Conservation (phyloP, 2,888 invertebrate species). For the Drosophila putrida region DNA sequence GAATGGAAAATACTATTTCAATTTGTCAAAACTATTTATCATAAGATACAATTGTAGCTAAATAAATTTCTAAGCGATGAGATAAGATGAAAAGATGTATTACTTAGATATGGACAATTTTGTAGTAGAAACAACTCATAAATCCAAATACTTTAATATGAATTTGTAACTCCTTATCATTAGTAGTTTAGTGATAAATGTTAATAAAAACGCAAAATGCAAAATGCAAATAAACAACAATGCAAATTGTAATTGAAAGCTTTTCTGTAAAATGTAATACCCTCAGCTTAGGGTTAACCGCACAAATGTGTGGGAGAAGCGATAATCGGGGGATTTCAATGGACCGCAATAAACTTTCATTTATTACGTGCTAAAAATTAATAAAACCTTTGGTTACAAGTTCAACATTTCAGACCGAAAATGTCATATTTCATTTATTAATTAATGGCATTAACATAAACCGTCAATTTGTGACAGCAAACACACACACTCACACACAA, state of each 20-base stretch:
- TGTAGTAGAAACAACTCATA: slow-evolving; percentile 44
- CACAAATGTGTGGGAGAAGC: background rate
- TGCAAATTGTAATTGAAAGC: slow-evolving; percentile 23
- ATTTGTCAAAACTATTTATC: slow-evolving; percentile 64
- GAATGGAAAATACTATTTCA: slow-evolving; percentile 33
- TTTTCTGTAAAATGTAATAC: slow-evolving; percentile 23
- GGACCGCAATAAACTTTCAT: slow-evolving; percentile 60
- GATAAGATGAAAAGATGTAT: slow-evolving; percentile 17
- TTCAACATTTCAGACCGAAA: slow-evolving; percentile 43
- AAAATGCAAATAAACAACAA: slow-evolving; percentile 34
- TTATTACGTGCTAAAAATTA: slow-evolving; percentile 79
- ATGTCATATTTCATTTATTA: slow-evolving; percentile 78
- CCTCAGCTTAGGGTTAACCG: slow-evolving; percentile 32
- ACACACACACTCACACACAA: slow-evolving; percentile 2
- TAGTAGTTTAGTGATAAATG: slow-evolving; percentile 80
- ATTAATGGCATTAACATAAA: slow-evolving; percentile 78
- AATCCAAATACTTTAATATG: slow-evolving; percentile 49
- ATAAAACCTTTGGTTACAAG: slow-evolving; percentile 51
- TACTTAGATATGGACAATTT: slow-evolving; percentile 74
- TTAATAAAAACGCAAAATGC: slow-evolving; percentile 52
- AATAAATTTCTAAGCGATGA: slow-evolving; percentile 50
- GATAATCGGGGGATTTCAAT: slow-evolving; percentile 14
- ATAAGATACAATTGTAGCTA: slow-evolving; percentile 73
- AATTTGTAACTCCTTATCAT: slow-evolving; percentile 79
- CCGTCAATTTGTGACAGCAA: slow-evolving; percentile 69